Conservation (phyloP, 2,797 vertebrate genomes). For the Liasis olivaceus region DNA sequence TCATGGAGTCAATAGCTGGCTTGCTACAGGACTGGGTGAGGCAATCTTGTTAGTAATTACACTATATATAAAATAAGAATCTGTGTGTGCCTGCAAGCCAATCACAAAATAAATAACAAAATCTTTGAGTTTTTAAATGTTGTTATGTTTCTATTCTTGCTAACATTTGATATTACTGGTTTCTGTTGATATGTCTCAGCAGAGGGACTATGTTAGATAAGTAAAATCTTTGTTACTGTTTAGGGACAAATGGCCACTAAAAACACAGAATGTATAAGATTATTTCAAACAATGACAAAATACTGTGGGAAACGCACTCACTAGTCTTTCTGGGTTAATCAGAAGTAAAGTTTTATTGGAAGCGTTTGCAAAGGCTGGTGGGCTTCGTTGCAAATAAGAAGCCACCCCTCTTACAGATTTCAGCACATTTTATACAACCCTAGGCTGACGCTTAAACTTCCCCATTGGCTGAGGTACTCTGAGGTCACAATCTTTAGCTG, state of each 20-base stretch:
- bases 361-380: no score
- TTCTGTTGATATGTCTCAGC: neutral
- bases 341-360: no score
- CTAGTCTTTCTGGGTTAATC: no score
- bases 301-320: no score
- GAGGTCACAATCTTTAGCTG: no score
- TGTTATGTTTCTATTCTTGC: neutral
- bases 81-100: neutral
- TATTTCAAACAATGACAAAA: neutral
- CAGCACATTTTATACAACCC: no score
- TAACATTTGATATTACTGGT: neutral
- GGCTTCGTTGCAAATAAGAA: no score
- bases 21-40: slow-evolving; percentile 89
- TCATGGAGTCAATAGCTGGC: slow-evolving; percentile 90
- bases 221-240: neutral
- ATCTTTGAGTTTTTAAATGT: neutral
- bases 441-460: no score
- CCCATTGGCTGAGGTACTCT: no score
- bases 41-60: neutral
- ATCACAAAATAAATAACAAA: neutral
- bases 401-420: no score
- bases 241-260: neutral
- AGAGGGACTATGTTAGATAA: neutral
- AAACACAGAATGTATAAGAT: neutral
- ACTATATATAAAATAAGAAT: neutral